Conservation (phyloP, 2,797 vertebrate species). For the Sphenodon punctatus region DNA sequence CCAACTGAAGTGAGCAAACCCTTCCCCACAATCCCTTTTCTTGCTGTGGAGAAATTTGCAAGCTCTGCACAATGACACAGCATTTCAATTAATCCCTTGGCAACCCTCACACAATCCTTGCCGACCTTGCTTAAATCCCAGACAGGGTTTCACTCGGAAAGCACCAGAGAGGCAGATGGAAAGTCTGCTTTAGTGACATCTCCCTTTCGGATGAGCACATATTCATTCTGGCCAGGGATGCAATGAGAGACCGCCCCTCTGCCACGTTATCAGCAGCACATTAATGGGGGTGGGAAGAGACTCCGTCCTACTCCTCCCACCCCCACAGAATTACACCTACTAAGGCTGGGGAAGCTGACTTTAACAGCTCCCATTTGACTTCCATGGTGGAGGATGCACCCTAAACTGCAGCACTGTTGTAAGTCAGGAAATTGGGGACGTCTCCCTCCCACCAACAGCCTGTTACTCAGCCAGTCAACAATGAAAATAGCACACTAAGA, state of each 20-base stretch:
- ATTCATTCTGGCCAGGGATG: neutral
- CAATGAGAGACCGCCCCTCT: neutral
- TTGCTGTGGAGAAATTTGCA: neutral
- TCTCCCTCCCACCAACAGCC: neutral
- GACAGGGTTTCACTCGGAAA: neutral
- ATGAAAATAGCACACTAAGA: neutral
- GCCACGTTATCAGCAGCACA: constrained; percentile 66
- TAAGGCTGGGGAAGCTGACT: neutral
- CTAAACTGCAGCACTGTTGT: neutral
- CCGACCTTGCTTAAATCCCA: neutral
- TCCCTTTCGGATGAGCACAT: neutral
- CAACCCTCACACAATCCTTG: neutral
- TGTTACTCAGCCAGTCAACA: neutral
- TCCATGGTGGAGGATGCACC: neutral
- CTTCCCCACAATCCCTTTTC: neutral
- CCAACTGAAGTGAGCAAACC: neutral
- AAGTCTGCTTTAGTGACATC: neutral
- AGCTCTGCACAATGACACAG: neutral
- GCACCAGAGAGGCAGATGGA: neutral
- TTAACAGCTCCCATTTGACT: too few relatives aligned
- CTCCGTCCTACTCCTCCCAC: neutral
- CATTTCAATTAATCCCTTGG: neutral
- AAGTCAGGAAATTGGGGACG: neutral
- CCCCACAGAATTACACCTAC: neutral
- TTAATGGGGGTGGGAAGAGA: neutral